Conservation (phyloP, 2,888 invertebrate genomes). For the Eudemis profundana region DNA sequence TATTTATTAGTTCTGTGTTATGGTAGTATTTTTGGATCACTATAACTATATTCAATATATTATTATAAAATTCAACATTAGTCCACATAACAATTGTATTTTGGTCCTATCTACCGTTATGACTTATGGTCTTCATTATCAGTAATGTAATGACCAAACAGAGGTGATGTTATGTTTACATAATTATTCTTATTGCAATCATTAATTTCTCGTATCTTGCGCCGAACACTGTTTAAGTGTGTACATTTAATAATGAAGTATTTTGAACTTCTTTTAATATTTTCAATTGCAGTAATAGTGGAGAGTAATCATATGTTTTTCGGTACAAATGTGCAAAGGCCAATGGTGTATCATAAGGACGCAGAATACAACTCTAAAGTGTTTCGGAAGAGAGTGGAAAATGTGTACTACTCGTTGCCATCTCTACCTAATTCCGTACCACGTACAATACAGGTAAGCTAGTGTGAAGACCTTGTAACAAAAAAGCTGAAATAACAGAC, state of each 20-base stretch:
- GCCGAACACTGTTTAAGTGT: background rate
- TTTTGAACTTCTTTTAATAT: slow-evolving; percentile 51
- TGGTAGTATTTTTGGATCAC: too few relatives aligned
- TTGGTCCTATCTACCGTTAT: background rate
- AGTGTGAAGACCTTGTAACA: too few relatives aligned
- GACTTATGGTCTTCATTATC: slow-evolving; percentile 13
- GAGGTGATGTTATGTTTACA: slow-evolving; percentile 7
- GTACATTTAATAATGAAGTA: slow-evolving; percentile 53
- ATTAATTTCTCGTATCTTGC: slow-evolving; percentile 2
- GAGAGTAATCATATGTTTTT: slow-evolving; percentile 66
- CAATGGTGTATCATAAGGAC: slow-evolving; percentile 56
- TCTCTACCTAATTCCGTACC: slow-evolving; percentile 46
- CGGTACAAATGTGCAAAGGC: slow-evolving; percentile 64
- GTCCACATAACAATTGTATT: too few relatives aligned
- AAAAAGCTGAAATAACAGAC: too few relatives aligned
- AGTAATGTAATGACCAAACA: slow-evolving; percentile 16
- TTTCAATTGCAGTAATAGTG: slow-evolving; percentile 53
- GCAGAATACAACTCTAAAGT: slow-evolving; percentile 54
- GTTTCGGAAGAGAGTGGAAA: slow-evolving; percentile 67
- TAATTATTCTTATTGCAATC: slow-evolving; percentile 3
- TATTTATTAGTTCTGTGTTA: too few relatives aligned
- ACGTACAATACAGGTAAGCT: slow-evolving; percentile 63
- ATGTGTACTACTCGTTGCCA: slow-evolving; percentile 58
- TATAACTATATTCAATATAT: too few relatives aligned
- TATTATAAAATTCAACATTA: too few relatives aligned